Evolutionary conservation across 1,140 invertebrate genomes (phyloP).

Genomic region (Lineus longissimus): DNA sequence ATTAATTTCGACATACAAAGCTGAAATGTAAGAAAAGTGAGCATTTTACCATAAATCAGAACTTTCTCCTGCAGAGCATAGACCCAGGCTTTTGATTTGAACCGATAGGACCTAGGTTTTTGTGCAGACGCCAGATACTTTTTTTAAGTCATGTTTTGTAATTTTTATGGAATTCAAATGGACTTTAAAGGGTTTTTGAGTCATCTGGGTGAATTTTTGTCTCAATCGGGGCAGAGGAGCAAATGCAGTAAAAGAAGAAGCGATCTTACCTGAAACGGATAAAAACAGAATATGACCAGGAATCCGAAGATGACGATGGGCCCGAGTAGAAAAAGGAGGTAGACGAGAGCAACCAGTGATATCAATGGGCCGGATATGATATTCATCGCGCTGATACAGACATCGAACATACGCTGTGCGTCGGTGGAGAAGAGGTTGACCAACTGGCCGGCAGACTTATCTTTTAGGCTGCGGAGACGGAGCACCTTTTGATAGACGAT

Average conservation of each 20-base stretch:
- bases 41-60: not conserved
- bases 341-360: constrained; percentile 59
- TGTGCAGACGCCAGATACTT: too few relatives aligned
- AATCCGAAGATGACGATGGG: constrained; percentile 63
- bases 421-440: constrained; percentile 70
- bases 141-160: too few relatives aligned
- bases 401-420: constrained; percentile 65
- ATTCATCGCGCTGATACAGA: constrained; percentile 61
- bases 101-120: too few relatives aligned
- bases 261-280: constrained; percentile 65
- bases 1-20: constrained; percentile 33
- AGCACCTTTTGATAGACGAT: constrained; percentile 66
- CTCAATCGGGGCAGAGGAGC: too few relatives aligned
- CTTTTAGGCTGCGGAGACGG: constrained; percentile 58
- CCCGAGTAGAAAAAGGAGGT: constrained; percentile 63
- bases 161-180: too few relatives aligned
- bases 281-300: constrained; percentile 63
- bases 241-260: too few relatives aligned
- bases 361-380: constrained; percentile 65
- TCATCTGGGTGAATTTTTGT: too few relatives aligned
- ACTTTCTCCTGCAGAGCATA: too few relatives aligned
- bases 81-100: too few relatives aligned
- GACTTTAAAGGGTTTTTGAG: too few relatives aligned
- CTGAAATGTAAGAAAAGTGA: constrained; percentile 18
- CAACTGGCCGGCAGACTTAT: constrained; percentile 63